A percentile compares a stretch with the other conserved stretches of the same genome.
Evolutionary conservation across 2,797 vertebrate species (phyloP).

Genomic region (Clarias platycephalus): DNA sequence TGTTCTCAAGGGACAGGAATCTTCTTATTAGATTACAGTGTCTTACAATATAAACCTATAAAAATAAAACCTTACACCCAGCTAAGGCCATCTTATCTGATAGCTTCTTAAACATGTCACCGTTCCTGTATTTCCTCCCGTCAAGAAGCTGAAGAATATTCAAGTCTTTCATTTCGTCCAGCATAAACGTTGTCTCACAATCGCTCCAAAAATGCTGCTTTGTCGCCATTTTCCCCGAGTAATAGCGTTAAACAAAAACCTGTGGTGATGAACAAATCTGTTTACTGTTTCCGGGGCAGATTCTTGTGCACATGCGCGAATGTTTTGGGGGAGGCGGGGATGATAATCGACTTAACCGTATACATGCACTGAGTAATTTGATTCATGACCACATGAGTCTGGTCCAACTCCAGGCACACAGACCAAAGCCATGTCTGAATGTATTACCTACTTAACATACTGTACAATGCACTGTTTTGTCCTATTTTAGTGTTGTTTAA

Average conservation of each 20-base stretch:
- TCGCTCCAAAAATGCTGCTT: constrained; percentile 13
- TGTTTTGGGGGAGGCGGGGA: background rate
- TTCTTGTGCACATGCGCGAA: background rate
- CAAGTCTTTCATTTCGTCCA: constrained; percentile 18
- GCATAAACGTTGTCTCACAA: constrained; percentile 16
- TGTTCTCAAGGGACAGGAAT: no score
- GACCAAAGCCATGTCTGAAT: background rate
- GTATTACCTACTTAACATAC: no score
- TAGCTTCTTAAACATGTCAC: constrained; percentile 7
- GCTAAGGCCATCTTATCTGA: constrained; percentile 14
- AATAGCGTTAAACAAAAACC: background rate
- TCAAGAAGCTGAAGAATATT: constrained; percentile 19
- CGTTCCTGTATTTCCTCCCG: constrained; percentile 17
- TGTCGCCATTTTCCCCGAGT: constrained; percentile 4
- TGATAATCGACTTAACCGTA: background rate
- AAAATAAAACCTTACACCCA: no score
- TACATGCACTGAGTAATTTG: background rate
- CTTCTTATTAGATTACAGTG: no score
- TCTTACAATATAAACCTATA: no score
- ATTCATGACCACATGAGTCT: background rate
- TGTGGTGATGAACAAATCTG: background rate
- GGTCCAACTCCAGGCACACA: background rate
- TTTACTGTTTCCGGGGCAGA: background rate
- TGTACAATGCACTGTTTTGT: background rate
- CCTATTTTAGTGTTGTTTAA: background rate